Percentiles rank a stretch among this genome's conserved stretches.
Conservation (phyloP, 1,140 invertebrate genomes). For the Drosophila sturtevanti region DNA sequence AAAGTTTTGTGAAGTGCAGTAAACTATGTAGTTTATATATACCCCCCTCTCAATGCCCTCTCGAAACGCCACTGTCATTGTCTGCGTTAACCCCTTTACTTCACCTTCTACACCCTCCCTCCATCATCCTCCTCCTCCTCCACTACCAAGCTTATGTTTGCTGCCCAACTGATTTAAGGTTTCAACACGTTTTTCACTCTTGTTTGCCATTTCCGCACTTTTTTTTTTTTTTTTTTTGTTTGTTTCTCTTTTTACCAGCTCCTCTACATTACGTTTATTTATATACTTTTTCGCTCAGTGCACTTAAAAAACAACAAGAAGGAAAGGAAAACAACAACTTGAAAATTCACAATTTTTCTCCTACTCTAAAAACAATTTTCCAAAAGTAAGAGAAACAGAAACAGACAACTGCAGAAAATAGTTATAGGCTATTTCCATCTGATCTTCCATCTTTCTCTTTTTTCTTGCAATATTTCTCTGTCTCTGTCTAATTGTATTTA, state of each 20-base stretch:
- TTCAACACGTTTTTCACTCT: conserved; percentile 33
- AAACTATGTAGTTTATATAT: conserved; percentile 72
- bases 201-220: conserved; percentile 17
- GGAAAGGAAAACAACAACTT: conserved; percentile 29
- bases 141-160: neutral
- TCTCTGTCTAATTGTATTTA: conserved; percentile 37
- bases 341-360: conserved; percentile 62
- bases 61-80: neutral
- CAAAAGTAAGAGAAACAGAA: conserved; percentile 41
- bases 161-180: conserved; percentile 59
- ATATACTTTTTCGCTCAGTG: conserved; percentile 72
- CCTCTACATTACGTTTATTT: conserved; percentile 74
- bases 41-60: conserved; percentile 9
- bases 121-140: no score
- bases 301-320: conserved; percentile 72
- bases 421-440: conserved; percentile 47
- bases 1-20: conserved; percentile 78
- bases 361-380: conserved; percentile 57
- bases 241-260: conserved; percentile 14
- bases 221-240: conserved; percentile 35
- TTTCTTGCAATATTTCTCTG: conserved; percentile 8
- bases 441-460: neutral
- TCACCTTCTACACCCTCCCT: no score
- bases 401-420: conserved; percentile 54
- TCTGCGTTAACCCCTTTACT: conserved; percentile 8